These are phyloP conservation scores for Diacarnus erythraeanus DNA, from an alignment of 37 sponge, comb jelly and placozoan species.

Conservation along the genomic window DNA sequence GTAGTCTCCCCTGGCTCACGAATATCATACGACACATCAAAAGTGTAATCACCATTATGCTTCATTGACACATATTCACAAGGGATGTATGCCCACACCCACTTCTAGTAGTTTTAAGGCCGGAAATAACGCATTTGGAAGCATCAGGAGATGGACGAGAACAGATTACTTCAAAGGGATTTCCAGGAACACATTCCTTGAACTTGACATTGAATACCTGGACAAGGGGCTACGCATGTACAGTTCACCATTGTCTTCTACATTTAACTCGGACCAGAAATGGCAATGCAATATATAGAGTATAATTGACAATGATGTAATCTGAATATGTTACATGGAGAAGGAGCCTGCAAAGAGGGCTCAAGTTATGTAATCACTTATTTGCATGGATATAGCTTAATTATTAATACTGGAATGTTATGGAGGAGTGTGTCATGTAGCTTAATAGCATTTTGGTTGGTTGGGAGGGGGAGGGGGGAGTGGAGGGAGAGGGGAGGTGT, in stretches of 20 bases:
- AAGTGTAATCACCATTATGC: conserved; percentile 85
- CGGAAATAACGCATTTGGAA: conserved; percentile 60
- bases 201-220: conserved; percentile 82
- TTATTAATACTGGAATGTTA: too few relatives aligned
- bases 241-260: conserved; percentile 40
- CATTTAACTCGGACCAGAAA: conserved; percentile 59
- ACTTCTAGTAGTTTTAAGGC: not conserved
- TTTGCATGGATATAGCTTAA: too few relatives aligned
- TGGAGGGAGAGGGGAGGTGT: too few relatives aligned
- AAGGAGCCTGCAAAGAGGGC: too few relatives aligned
- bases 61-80: conserved; percentile 67
- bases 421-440: too few relatives aligned
- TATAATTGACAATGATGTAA: too few relatives aligned
- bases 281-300: too few relatives aligned
- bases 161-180: conserved; percentile 79
- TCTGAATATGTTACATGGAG: too few relatives aligned
- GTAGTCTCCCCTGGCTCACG: conserved; percentile 65
- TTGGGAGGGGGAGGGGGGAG: too few relatives aligned
- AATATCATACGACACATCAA: conserved; percentile 68
- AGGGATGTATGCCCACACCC: conserved; percentile 61
- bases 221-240: conserved; percentile 55
- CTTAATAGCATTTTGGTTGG: too few relatives aligned
- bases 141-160: conserved; percentile 67
- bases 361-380: too few relatives aligned
- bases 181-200: conserved; percentile 63